Percentiles rank a stretch among this genome's conserved stretches.
Conservation (phyloP, 2,888 invertebrate genomes). For the Plebejus melissa region DNA sequence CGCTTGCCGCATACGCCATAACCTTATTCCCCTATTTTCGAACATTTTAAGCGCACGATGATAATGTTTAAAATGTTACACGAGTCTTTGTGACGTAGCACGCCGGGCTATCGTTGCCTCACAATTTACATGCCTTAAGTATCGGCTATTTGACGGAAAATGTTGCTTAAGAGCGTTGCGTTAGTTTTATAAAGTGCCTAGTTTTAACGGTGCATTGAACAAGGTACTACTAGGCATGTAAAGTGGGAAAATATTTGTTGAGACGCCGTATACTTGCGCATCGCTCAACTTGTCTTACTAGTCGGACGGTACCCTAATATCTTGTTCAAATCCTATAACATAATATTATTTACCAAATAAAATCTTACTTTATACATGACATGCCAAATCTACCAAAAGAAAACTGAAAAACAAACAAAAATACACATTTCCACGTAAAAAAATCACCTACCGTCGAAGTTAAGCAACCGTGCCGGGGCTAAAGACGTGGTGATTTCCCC, state of each 20-base stretch:
- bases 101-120: background rate
- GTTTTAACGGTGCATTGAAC: background rate
- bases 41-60: background rate
- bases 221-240: background rate
- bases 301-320: no score
- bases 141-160: background rate
- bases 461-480: constrained; percentile 29
- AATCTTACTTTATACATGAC: no score
- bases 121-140: background rate
- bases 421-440: background rate
- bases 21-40: background rate
- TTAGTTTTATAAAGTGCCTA: constrained; percentile 1
- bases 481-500: constrained; percentile 41
- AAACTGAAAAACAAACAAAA: background rate
- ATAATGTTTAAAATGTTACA: background rate
- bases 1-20: background rate
- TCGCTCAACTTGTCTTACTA: no score
- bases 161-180: background rate
- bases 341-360: no score
- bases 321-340: no score
- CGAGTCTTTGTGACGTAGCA: background rate
- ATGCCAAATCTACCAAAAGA: background rate
- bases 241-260: background rate
- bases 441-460: constrained; percentile 20
- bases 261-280: background rate